Evolutionary conservation across 2,113 vertebrate species (phyloP), one percentile per base, ranked within the genome.

Genomic region (Loxodonta africana): DNA sequence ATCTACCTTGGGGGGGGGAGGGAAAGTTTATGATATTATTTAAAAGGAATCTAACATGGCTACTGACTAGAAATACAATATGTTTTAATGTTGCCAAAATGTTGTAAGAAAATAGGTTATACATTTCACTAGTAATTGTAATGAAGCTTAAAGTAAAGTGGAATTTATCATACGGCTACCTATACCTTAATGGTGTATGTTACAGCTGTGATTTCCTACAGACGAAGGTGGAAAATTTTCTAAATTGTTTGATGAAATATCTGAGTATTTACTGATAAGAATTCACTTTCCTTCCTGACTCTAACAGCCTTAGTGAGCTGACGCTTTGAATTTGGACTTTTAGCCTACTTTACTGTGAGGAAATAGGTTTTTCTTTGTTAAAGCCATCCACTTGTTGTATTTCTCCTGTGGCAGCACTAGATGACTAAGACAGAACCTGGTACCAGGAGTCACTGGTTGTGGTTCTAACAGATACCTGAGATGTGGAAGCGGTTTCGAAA

Each of bases 61-160:
- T 60, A 37, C 30, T 53, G 9, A 69, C n/a, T 67, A 57, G 77
- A 88, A 73, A 51, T 71, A 48, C 51, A 37, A 84, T 8, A 2
- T 25, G 4, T 60, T 4, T 69, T 73, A 63, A 73, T 4, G 15
- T 62, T 91, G 67, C 28, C 37, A 87, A 44, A 78, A 8, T 73
- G 48, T 20, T 37, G 9, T 9, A 11, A 91, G 80, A 86, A 90
- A 95, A 57, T 37, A 67, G 6, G 18, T 48, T 76, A 26, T 48
- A 63, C 11, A 60, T 51, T 74, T 76, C 53, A 51, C 18, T 76
- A 83, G 25, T 83, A 15, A 85, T 90, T 83, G 95, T 78, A 82
- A 33, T 65, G 89, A 88, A 10, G 37, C 8, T 44, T 81, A 44
- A 80, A 46, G 28, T 6, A 83, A 90, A 86, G 33, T 10, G 5